Evolutionary conservation across 2,888 invertebrate species (phyloP), one percentile per base, ranked within the genome.

Genomic region (Elgonia sp.): DNA sequence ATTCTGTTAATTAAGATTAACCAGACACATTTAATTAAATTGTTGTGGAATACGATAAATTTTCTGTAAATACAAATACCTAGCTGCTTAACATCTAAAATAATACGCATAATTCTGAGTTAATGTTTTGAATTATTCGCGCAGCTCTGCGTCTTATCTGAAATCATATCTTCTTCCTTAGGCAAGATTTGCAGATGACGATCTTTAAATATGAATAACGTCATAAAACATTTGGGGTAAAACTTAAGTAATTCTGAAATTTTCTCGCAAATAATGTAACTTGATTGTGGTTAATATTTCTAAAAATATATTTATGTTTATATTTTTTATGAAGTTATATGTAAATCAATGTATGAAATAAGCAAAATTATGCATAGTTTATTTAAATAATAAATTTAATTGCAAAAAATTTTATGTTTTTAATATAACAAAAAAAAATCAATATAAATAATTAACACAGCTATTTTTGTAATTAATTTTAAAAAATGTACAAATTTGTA

Each of bases 111-210:
- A 53, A 9, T 53, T 14, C 16, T 53, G 53, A 7, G n/a, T 53
- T 53, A 53, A 5, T 53, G 53, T 53, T 53, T 53, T 53, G n/a
- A 18, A 53, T 53, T 53, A 53, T 53, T 53, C 53, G 53, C 29
- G 29, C 5, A 1, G 29, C 29, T 5, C 29, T 29, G 29, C 29
- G 29, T 53, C 9, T n/a, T 53, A 18, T 53, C 18, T 53, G 18
- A n/a, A 53, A 18, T 53, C 53, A n/a, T 14, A 53, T 53, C 53
- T 4, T 46, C 46, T 53, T n/a, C n/a, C 53, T 53, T 53, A 18
- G 53, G 16, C n/a, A n/a, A n/a, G n/a, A 53, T 53, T 53, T 53
- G 12, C 16, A 53, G 18, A 53, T 3, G 53, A 53, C 2, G 7
- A 53, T 53, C 16, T 53, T n/a, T 53, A 53, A 53, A 18, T 53